A percentile compares a stretch with the other conserved stretches of the same genome.
phyloP scores from a whole-genome alignment of 1,140 invertebrate genomes.

The Parapsyche elsis region DNA sequence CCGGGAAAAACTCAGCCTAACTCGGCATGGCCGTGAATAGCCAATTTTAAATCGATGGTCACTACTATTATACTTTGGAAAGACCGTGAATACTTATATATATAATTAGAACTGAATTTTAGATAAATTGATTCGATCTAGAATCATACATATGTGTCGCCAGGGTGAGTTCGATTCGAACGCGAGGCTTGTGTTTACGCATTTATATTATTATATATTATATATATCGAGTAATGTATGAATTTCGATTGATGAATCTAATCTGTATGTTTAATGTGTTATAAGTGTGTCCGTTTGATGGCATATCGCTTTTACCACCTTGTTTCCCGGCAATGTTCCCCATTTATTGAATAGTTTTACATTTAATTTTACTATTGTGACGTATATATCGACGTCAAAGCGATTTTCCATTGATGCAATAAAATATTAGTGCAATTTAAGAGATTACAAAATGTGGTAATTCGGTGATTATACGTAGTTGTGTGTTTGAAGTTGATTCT shows the following conservation, averaged over 20 bases:
- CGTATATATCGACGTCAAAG: too few relatives aligned
- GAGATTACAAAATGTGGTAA: too few relatives aligned
- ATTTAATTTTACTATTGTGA: neutral
- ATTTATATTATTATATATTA: constrained; percentile 24
- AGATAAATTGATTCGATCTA: neutral
- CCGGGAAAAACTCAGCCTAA: constrained; percentile 42
- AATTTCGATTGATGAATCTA: neutral
- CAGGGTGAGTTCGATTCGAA: neutral
- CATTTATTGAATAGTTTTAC: too few relatives aligned
- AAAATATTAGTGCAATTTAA: too few relatives aligned
- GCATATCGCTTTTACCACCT: neutral
- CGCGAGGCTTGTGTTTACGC: neutral
- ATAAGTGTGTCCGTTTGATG: neutral
- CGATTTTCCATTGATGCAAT: too few relatives aligned
- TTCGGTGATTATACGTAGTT: too few relatives aligned
- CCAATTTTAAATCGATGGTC: neutral
- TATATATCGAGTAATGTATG: neutral
- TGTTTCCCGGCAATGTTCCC: neutral
- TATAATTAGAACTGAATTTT: neutral
- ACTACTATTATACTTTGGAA: neutral
- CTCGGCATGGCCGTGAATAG: constrained; percentile 49
- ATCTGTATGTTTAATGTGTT: too few relatives aligned
- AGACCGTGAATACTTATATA: neutral
- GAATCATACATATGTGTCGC: neutral
- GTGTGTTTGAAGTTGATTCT: too few relatives aligned